Percentiles rank a stretch among this genome's conserved stretches.
phyloP scores from a whole-genome alignment of 1,140 invertebrate species.

The Dendrolimus punctatus region DNA sequence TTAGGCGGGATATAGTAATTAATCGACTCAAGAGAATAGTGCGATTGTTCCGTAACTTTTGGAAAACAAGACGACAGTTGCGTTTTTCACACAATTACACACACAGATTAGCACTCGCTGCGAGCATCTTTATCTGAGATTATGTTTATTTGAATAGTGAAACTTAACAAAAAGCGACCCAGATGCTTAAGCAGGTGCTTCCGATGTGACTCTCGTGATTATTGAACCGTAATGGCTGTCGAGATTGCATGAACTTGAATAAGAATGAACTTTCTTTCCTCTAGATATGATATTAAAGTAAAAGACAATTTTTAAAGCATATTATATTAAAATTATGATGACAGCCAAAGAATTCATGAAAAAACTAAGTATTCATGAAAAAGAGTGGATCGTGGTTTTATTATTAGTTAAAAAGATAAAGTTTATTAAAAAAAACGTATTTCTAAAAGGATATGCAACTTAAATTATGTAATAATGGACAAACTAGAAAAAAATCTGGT shows the following conservation, averaged over 20 bases:
- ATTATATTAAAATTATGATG: too few relatives aligned
- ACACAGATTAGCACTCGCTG: constrained; percentile 16
- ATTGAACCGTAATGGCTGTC: constrained; percentile 35
- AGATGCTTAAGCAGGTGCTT: constrained; percentile 35
- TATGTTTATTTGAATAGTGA: constrained; percentile 44
- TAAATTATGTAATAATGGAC: too few relatives aligned
- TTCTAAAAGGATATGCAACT: too few relatives aligned
- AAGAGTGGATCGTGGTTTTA: too few relatives aligned
- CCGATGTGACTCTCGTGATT: constrained; percentile 17
- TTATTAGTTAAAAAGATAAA: too few relatives aligned
- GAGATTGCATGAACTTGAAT: constrained; percentile 9
- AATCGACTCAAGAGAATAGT: constrained; percentile 17
- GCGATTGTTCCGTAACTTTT: constrained; percentile 16
- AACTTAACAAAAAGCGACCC: constrained; percentile 45
- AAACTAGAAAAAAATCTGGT: too few relatives aligned
- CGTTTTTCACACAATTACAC: constrained; percentile 24
- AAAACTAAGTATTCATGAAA: too few relatives aligned
- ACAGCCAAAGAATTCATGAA: too few relatives aligned
- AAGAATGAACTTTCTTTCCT: too few relatives aligned
- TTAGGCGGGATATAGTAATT: constrained; percentile 11
- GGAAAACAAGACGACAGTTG: constrained; percentile 9
- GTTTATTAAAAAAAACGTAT: too few relatives aligned
- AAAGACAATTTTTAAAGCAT: too few relatives aligned
- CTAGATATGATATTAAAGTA: too few relatives aligned
- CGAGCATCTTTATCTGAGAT: constrained; percentile 10